Evolutionary conservation across 2,797 vertebrate species (phyloP).

Genomic region (Bovichtus variegatus): DNA sequence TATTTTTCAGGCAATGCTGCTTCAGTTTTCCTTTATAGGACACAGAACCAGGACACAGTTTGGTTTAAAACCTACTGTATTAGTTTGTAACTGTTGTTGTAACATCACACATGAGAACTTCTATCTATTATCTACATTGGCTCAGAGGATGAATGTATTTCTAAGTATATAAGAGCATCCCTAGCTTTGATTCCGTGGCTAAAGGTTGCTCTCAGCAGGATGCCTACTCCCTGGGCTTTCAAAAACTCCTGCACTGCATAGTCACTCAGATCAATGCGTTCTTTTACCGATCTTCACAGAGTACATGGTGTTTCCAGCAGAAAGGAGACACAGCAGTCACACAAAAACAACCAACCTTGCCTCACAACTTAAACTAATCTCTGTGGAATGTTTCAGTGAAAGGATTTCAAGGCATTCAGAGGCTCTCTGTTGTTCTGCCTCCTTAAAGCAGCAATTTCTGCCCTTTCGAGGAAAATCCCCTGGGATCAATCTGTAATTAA

Average conservation of each 20-base stretch:
- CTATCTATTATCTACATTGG: conserved; percentile 6
- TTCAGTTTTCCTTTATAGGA: neutral
- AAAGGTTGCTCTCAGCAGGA: conserved; percentile 72
- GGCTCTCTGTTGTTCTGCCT: conserved; percentile 47
- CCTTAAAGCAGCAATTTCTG: conserved; percentile 52
- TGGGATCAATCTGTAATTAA: conserved; percentile 68
- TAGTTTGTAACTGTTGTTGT: conserved; percentile 19
- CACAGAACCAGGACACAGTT: neutral
- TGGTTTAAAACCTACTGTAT: neutral
- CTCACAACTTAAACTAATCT: conserved; percentile 69
- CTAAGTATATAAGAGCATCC: conserved; percentile 37
- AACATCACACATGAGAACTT: conserved; percentile 6
- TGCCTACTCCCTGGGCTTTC: conserved; percentile 57
- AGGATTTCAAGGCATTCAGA: conserved; percentile 57
- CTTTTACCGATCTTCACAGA: conserved; percentile 77
- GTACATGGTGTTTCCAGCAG: conserved; percentile 74
- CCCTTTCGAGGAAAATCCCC: conserved; percentile 48
- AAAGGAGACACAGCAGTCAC: conserved; percentile 58
- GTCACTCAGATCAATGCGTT: conserved; percentile 76
- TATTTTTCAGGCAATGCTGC: neutral
- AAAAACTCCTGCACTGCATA: conserved; percentile 60
- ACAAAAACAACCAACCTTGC: conserved; percentile 71
- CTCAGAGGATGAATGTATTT: conserved; percentile 26
- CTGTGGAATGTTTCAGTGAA: conserved; percentile 76
- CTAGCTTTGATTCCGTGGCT: conserved; percentile 50